phyloP scores from a whole-genome alignment of 2,888 invertebrate genomes.

The Oligia strigilis region DNA sequence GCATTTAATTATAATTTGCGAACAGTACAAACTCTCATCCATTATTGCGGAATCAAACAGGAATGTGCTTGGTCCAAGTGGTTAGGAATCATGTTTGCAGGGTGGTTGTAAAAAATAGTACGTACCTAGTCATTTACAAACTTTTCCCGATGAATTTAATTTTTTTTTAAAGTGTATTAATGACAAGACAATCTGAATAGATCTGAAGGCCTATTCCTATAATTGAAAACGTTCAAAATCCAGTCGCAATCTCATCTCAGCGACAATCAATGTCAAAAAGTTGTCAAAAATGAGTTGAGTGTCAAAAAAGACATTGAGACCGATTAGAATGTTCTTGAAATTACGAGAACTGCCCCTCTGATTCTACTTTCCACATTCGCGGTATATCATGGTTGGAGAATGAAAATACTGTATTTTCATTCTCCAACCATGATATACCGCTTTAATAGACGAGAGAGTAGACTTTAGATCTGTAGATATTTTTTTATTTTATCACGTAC shows the following conservation, averaged over 20 bases:
- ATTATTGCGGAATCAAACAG: constrained; percentile 55
- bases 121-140: too few relatives aligned
- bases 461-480: too few relatives aligned
- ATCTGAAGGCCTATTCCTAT: background rate
- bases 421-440: background rate
- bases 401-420: background rate
- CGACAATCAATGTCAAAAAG: background rate
- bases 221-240: background rate
- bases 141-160: background rate
- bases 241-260: background rate
- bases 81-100: too few relatives aligned
- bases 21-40: constrained; percentile 37
- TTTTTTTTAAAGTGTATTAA: background rate
- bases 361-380: background rate
- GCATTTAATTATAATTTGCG: constrained; percentile 56
- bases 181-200: background rate
- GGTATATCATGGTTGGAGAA: too few relatives aligned
- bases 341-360: background rate
- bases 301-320: too few relatives aligned
- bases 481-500: too few relatives aligned
- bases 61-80: constrained; percentile 32
- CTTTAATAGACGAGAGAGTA: background rate
- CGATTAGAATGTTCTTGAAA: background rate
- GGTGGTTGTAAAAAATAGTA: background rate
- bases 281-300: background rate